Base-by-base conservation (phyloP, 2,888 invertebrate species). In the Chloroclysta siterata region DNA sequence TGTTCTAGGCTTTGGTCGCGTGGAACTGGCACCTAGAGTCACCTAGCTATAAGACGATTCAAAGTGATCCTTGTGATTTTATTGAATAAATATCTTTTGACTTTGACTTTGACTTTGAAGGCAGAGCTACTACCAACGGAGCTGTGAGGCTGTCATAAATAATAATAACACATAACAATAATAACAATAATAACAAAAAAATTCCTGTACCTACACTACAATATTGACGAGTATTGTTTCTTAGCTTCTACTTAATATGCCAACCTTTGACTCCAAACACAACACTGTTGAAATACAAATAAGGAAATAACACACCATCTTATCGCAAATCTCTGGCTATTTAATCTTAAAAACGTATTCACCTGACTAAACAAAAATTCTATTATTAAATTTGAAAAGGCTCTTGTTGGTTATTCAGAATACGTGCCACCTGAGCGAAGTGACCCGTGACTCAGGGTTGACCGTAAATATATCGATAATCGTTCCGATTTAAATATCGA, bases 331-430 rank as follows among this genome's bases (percentile, higher is more conserved):
- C 57, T 65, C 22, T 10, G 28, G 47, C 46, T 61, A 57, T 57
- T 61, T 54, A 44, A 58, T 61, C 61, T 54, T 28, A 58, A 65
- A 54, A 65, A 58, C 47, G 54, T 61, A 63, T 53, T 67, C 63
- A 61, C 53, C 54, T 68, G 54, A 60, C 61, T 44, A 66, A 66
- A 63, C 63, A 70, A 66, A 65, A 60, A 68, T 60, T 51, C 61
- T 50, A 46, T 60, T 71, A 62, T 53, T 28, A 53, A 68, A 70
- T 68, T 71, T 60, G 44, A 70, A 76, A 78, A 70, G 77, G 74
- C 70, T 69, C 62, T 58, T 65, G 73, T 73, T 75, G 71, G 66
- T 71, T 75, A 76, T 81, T 80, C 72, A 74, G 76, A 78, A 75
- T 72, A 67, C 72, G 74, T 75, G 75, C 69, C 74, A 76, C 77